These are phyloP conservation scores for Ptychodera flava DNA, from an alignment of 35 echinoderm and acorn worm species.

Conservation along the genomic window DNA sequence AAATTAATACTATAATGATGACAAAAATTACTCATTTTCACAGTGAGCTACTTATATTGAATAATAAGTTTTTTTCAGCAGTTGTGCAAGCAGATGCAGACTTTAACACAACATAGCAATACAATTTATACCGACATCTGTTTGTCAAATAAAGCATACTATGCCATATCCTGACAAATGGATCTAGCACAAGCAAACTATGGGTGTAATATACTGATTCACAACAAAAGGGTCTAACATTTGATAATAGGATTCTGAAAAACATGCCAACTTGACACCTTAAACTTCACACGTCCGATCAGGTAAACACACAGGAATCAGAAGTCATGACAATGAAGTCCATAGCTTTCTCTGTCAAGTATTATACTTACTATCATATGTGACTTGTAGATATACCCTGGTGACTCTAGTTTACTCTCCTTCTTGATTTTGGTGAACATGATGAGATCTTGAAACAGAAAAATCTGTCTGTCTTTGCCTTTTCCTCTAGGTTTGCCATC, in stretches of 20 bases:
- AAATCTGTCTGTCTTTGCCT: conserved; percentile 32
- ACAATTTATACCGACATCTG: conserved; percentile 15
- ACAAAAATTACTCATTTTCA: background rate
- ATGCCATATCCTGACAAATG: too few species aligned
- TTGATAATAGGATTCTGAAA: too few species aligned
- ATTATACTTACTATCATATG: conserved; percentile 47
- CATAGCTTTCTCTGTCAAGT: too few species aligned
- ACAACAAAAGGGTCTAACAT: too few species aligned
- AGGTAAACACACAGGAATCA: too few species aligned
- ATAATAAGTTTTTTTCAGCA: too few species aligned
- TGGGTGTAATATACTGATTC: too few species aligned
- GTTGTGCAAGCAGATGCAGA: background rate
- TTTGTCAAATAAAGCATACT: too few species aligned
- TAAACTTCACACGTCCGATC: too few species aligned
- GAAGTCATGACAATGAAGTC: too few species aligned
- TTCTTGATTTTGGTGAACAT: conserved; percentile 50
- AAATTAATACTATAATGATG: background rate
- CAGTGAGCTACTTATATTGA: background rate
- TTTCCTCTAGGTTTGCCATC: conserved; percentile 31
- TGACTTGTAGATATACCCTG: conserved; percentile 43
- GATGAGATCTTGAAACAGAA: conserved; percentile 37
- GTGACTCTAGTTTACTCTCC: conserved; percentile 7
- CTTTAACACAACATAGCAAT: conserved; percentile 5
- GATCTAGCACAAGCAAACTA: too few species aligned
- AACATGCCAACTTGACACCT: too few species aligned